These are phyloP conservation scores for Ciona savignyi DNA, from an alignment of 23 tunicate species.

Conservation along the genomic window DNA sequence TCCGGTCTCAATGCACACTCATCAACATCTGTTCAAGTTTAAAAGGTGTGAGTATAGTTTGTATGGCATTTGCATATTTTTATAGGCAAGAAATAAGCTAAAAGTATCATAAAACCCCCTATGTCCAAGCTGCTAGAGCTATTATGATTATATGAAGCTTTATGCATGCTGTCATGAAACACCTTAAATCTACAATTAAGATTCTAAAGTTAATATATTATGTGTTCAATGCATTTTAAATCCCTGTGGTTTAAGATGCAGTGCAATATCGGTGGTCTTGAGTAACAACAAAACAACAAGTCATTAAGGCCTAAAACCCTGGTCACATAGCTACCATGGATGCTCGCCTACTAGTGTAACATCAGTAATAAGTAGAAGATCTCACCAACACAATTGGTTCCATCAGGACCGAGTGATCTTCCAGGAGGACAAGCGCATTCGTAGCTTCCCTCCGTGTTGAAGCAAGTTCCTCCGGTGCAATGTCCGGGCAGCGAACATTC, in stretches of 20 bases:
- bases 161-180: no score
- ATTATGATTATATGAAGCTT: constrained; percentile 64
- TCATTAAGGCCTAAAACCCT: constrained; percentile 69
- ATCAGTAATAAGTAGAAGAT: constrained; percentile 29
- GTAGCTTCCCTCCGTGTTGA: constrained; percentile 86
- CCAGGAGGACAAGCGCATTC: constrained; percentile 76
- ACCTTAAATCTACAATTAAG: no score
- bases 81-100: constrained; percentile 74
- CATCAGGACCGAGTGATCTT: constrained; percentile 67
- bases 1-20: constrained; percentile 78
- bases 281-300: constrained; percentile 20
- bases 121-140: constrained; percentile 53
- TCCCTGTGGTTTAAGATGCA: neutral
- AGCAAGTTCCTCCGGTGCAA: constrained; percentile 92
- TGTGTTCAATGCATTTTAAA: neutral
- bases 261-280: neutral
- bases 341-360: neutral
- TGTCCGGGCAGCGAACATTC: constrained; percentile 66
- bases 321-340: constrained; percentile 50
- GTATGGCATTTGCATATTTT: constrained; percentile 74
- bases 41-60: constrained; percentile 53
- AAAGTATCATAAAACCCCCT: constrained; percentile 72
- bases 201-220: no score
- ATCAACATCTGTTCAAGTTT: constrained; percentile 55
- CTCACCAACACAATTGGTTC: constrained; percentile 88